These are phyloP conservation scores for Hydractinia symbiolongicarpus DNA, from an alignment of 30 jellyfish, hydroid and myxozoan genomes.

Conservation along the genomic window DNA sequence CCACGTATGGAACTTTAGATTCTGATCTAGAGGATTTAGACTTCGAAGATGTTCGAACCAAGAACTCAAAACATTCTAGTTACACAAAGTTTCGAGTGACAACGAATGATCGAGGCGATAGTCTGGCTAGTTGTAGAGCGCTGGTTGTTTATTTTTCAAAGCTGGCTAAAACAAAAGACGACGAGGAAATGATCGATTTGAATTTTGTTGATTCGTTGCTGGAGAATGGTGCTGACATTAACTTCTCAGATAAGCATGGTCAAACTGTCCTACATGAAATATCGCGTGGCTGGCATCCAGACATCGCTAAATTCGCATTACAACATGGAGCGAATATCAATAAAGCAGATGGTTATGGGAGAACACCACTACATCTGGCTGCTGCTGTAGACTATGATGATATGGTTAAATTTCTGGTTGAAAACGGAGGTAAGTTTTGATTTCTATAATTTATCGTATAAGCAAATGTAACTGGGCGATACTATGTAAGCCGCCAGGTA, in stretches of 20 bases:
- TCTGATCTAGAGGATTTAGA: conserved; percentile 94
- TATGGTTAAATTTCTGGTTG: conserved; percentile 86
- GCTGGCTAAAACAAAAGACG: conserved; percentile 83
- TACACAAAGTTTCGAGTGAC: conserved; percentile 31
- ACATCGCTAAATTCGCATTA: conserved; percentile 88
- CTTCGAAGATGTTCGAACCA: conserved; percentile 68
- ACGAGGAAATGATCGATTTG: conserved; percentile 84
- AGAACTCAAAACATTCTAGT: conserved; percentile 30
- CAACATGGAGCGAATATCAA: conserved; percentile 90
- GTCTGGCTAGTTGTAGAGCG: conserved; percentile 98
- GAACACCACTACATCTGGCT: conserved; percentile 93
- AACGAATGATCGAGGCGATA: conserved; percentile 44
- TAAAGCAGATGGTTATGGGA: conserved; percentile 76
- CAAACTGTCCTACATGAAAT: conserved; percentile 95
- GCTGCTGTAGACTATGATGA: conserved; percentile 98
- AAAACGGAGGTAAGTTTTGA: conserved; percentile 71
- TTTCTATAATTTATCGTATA: too few relatives aligned
- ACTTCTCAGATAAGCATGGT: conserved; percentile 86
- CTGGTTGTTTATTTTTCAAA: conserved; percentile 87
- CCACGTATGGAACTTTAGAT: conserved; percentile 96
- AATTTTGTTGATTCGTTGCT: conserved; percentile 87
- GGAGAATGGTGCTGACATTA: conserved; percentile 93
- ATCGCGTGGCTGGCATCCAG: conserved; percentile 98
- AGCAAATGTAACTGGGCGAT: too few relatives aligned
- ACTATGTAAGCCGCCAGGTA: too few relatives aligned